Base-by-base conservation (phyloP, 1,140 invertebrate genomes). In the Ceratitis capitata region DNA sequence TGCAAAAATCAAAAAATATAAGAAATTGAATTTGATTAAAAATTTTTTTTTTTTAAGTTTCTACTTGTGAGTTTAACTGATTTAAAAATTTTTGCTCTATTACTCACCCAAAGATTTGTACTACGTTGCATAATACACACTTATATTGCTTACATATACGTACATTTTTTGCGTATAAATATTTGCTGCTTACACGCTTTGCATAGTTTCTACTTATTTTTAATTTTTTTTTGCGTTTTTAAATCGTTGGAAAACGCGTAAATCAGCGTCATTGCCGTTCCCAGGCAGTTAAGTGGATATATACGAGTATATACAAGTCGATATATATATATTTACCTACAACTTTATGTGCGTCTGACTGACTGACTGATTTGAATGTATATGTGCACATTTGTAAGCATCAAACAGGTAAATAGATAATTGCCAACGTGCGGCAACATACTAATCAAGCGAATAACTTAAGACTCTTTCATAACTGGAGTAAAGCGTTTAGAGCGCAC, bases 361-460 rank as follows among this genome's bases (percentile, higher is more conserved):
- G 51, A 7, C 12, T 19, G n/a, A 51, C 10, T 53, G 19, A n/a
- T n/a, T 4, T 53, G 19, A 6, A n/a, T 53, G 51, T 53, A 5
- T 53, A n/a, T 69, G 16, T 39, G 56, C 6, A 39, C 23, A 14
- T 69, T 39, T 19, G 14, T 39, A 14, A 16, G 61, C 32, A 35
- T 23, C 10, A 45, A 78, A n/a, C 39, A 45, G 39, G 35, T 45
- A 78, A 78, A 45, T 26, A 78, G 69, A 78, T 78, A 78, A 78
- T 78, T 78, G 69, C 69, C 39, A 39, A 78, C 69, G 69, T 78
- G 69, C 39, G 69, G 69, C 69, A 78, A 78, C 69, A 78, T 78
- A 78, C 69, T 39, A 78, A 78, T 78, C 69, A 78, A 78, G 35
- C 39, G 39, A 78, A 78, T 35, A 39, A 78, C 69, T 78, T 45